Conservation (phyloP, 2,113 vertebrate genomes). For the Ardeotis arabs region DNA sequence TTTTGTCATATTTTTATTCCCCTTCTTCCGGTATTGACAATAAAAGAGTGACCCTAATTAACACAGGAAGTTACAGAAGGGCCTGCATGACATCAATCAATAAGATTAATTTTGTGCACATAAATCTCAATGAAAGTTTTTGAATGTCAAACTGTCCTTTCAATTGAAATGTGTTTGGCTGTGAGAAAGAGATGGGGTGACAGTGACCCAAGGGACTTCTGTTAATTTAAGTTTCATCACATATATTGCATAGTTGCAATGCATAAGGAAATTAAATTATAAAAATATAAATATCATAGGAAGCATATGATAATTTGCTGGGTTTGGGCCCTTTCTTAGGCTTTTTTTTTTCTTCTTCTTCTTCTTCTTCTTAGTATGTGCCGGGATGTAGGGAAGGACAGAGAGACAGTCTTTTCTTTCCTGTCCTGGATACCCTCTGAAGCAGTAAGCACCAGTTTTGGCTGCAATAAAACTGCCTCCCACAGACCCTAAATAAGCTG, state of each 20-base stretch:
- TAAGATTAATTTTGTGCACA: neutral
- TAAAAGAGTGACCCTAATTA: neutral
- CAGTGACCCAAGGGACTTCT: neutral
- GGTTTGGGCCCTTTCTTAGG: neutral
- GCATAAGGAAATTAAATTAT: neutral
- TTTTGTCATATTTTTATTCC: neutral
- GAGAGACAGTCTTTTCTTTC: neutral
- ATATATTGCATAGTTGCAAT: accelerated
- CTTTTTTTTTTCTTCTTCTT: neutral
- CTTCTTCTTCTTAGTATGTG: neutral
- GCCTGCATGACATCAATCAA: neutral
- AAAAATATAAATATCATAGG: neutral
- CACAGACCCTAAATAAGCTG: neutral
- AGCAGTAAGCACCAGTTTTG: accelerated
- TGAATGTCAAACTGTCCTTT: neutral
- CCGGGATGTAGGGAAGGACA: neutral
- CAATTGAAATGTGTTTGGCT: neutral
- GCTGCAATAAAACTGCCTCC: neutral
- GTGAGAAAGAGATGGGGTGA: neutral
- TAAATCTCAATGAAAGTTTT: neutral
- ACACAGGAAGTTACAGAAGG: neutral
- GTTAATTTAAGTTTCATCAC: neutral
- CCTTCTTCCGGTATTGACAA: neutral
- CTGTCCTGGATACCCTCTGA: neutral
- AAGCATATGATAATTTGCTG: neutral